Percentiles rank a stretch among this genome's conserved stretches.
phyloP scores from a whole-genome alignment of 2,797 vertebrate genomes.

The Sebastes variabilis region DNA sequence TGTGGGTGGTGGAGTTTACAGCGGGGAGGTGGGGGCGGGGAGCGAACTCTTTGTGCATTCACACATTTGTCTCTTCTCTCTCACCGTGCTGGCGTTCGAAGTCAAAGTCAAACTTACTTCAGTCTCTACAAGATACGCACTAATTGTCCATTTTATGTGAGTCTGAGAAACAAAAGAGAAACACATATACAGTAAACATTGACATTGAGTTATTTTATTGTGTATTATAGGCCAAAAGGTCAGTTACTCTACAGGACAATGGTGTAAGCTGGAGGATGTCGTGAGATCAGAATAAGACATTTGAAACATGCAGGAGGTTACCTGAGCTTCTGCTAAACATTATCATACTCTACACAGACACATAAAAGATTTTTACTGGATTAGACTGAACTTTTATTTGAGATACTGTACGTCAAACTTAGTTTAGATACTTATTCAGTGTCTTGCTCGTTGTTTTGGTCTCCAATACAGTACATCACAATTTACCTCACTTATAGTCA shows the following conservation, averaged over 20 bases:
- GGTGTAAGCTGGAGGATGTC: not conserved
- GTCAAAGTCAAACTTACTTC: slow-evolving; percentile 47
- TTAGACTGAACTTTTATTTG: not conserved
- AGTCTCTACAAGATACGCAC: not conserved
- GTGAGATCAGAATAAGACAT: not conserved
- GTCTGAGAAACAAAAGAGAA: not conserved
- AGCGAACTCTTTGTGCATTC: slow-evolving; percentile 51
- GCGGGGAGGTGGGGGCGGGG: slow-evolving; percentile 37
- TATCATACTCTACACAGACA: not conserved
- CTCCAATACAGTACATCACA: not conserved
- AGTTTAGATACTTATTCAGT: too few species aligned
- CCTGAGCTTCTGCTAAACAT: not conserved
- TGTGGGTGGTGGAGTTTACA: slow-evolving; percentile 73
- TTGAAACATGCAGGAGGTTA: not conserved
- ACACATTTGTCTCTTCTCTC: slow-evolving; percentile 58
- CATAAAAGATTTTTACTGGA: not conserved
- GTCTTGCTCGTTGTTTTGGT: not conserved
- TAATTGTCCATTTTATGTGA: not conserved
- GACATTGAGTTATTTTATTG: not conserved
- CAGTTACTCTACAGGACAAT: not conserved
- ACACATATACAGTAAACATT: not conserved
- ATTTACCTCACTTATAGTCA: not conserved
- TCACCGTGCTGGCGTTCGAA: not conserved
- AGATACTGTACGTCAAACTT: not conserved
- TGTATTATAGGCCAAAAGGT: not conserved